These are phyloP conservation scores for Callipepla squamata DNA, from an alignment of 2,113 vertebrate species.

Conservation along the genomic window DNA sequence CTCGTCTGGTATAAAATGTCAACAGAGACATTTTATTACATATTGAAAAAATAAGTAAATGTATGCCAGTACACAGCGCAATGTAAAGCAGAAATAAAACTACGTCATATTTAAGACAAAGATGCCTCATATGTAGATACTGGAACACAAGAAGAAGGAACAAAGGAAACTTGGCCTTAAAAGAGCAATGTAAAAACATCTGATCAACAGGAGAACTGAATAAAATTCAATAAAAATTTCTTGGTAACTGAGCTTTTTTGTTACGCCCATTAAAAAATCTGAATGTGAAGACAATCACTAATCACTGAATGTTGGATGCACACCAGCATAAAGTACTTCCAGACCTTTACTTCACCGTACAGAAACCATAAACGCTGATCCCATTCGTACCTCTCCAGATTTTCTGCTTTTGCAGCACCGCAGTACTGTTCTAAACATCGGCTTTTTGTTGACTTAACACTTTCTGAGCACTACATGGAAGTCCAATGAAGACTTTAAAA, in stretches of 20 bases:
- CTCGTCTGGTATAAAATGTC: not conserved
- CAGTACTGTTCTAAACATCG: not conserved
- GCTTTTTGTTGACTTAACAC: not conserved
- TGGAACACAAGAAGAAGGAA: not conserved
- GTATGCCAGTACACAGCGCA: not conserved
- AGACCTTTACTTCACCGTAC: not conserved
- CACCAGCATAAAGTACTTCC: not conserved
- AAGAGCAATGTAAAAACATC: not conserved
- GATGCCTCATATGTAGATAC: not conserved
- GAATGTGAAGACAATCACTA: not conserved
- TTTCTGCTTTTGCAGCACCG: not conserved
- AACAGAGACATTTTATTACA: not conserved
- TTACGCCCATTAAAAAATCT: not conserved
- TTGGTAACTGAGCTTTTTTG: not conserved
- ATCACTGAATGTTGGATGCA: not conserved
- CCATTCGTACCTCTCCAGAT: not conserved
- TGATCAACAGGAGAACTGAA: not conserved
- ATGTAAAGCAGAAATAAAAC: not conserved
- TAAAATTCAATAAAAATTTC: not conserved
- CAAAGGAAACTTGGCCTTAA: not conserved
- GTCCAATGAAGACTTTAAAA: not conserved
- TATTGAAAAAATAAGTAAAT: not conserved
- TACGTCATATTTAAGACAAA: not conserved
- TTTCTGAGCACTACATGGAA: not conserved
- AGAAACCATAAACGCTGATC: not conserved